Base-by-base conservation (phyloP, 2,797 vertebrate species). In the Odontamblyopus rebecca region DNA sequence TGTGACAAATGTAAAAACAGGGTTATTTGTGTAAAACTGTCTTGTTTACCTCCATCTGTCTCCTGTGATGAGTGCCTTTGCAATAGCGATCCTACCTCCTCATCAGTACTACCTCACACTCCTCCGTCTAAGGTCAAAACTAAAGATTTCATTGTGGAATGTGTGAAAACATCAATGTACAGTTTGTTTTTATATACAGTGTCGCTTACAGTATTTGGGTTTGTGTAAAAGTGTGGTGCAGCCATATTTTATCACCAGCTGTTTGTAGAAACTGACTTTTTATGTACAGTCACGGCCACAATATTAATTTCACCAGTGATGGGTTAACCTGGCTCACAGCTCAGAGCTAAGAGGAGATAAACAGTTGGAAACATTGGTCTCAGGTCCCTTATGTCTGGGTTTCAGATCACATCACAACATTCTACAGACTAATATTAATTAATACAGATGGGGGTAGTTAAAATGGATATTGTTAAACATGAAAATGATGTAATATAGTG, bases 21-120 rank as follows among this genome's bases (percentile, higher is more conserved):
- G 57, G 57, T 29, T 29, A 60, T 60, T 60, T 60, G 57, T 60
- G 27, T 30, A 18, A 62, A 35, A 38, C 6, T 3, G 7, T 30
- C 16, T 18, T 30, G 5, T 60, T 30, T 13, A 60, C 29, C 29
- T 60, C 13, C 27, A 60, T 60, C 5, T 35, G 16, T 41, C 1
- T 62, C 12, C 8, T 11, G 32, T 63, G 19, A n/a, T 23, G 38
- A 26, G 62, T 64, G 62, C 35, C 61, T 64, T 64, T 44, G 19
- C 38, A 64, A 44, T 44, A 64, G 62, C 44, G 13, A 48, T 48
- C 12, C 62, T 5, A 27, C 38, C 41, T 12, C 11, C 4, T 6
- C 38, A 64, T 26, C 6, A 23, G 12, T 41, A 26, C 62, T 64
- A 64, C 62, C 62, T 64, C 62, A 64, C n/a, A 64, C 11, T n/a